Evolutionary conservation across 2,888 invertebrate species (phyloP).

Genomic region (Argynnis bischoffii): DNA sequence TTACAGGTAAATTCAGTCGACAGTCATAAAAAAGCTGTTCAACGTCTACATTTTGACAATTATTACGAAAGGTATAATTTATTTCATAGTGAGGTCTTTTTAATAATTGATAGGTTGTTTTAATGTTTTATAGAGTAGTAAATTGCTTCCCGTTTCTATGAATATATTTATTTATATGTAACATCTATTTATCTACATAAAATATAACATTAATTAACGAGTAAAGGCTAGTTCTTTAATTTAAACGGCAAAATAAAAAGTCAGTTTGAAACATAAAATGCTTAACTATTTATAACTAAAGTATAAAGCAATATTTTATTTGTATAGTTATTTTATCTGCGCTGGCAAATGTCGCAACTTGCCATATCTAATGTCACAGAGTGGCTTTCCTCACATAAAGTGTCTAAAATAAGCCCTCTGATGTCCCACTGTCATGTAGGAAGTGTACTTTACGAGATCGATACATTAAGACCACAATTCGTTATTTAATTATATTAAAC

Average conservation of each 20-base stretch:
- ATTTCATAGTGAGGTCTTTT: background rate
- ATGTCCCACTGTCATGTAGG: constrained; percentile 58
- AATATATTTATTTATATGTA: no score
- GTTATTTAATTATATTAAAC: constrained; percentile 48
- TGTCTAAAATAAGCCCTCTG: constrained; percentile 71
- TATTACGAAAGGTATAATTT: constrained; percentile 5
- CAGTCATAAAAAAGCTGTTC: constrained; percentile 27
- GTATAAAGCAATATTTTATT: background rate
- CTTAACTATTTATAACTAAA: background rate
- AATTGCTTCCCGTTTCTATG: no score
- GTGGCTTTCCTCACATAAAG: constrained; percentile 63
- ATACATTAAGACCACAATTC: constrained; percentile 50
- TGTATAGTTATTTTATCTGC: background rate
- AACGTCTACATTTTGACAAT: background rate
- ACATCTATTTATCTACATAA: no score
- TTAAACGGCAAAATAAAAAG: no score
- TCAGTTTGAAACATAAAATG: background rate
- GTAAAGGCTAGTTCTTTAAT: no score
- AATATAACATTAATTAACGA: no score
- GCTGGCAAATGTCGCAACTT: constrained; percentile 60
- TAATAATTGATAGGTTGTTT: background rate
- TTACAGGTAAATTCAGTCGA: constrained; percentile 29
- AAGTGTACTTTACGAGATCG: constrained; percentile 60
- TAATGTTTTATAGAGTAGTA: background rate
- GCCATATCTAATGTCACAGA: constrained; percentile 69